Percentiles rank a stretch among this genome's conserved stretches.
phyloP scores from a whole-genome alignment of 2,888 invertebrate genomes.

The Smittia aterrima region DNA sequence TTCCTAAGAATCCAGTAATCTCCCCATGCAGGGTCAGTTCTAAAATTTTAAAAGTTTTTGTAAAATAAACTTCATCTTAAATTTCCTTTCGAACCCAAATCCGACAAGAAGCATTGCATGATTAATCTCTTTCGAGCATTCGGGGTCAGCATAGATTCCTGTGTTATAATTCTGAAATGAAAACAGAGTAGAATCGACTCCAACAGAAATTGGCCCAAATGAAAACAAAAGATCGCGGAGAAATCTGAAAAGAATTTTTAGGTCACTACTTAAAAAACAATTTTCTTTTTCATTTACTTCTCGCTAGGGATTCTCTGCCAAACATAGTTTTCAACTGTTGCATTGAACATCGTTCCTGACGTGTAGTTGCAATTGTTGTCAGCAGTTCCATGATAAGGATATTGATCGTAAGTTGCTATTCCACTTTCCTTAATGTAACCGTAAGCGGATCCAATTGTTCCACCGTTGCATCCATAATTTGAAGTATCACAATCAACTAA shows the following conservation, averaged over 20 bases:
- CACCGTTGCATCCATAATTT: background rate
- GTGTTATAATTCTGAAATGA: background rate
- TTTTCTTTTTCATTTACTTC: background rate
- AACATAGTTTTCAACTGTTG: background rate
- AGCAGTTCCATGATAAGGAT: background rate
- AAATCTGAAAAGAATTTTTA: no score
- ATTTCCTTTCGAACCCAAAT: conserved; percentile 44
- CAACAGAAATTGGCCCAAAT: background rate
- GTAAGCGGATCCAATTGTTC: background rate
- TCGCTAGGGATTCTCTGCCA: background rate
- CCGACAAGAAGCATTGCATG: conserved; percentile 50
- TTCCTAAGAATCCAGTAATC: background rate
- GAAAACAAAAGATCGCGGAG: no score
- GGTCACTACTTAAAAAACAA: background rate
- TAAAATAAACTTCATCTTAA: no score
- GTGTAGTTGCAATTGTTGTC: background rate
- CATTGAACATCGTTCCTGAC: background rate
- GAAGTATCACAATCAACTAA: background rate
- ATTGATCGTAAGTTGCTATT: background rate
- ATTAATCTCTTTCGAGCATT: background rate
- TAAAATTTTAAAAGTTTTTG: no score
- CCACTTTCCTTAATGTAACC: background rate
- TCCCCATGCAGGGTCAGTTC: conserved; percentile 45
- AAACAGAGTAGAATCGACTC: background rate
- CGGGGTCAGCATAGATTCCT: background rate